Evolutionary conservation across 2,888 invertebrate species (phyloP).

Genomic region (Andrena flavipes): DNA sequence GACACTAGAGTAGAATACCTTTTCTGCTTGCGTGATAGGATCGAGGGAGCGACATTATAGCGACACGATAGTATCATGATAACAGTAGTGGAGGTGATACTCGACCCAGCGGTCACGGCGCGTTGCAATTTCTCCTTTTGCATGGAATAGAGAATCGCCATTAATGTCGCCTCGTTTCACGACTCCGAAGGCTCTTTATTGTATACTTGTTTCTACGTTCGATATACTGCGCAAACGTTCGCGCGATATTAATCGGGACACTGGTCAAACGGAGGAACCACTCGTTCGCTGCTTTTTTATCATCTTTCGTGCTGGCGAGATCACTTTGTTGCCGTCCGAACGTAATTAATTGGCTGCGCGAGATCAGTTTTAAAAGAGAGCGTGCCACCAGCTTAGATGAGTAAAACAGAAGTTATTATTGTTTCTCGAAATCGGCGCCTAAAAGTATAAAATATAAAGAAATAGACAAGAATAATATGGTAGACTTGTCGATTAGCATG

Average conservation of each 20-base stretch:
- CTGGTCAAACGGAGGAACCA: slow-evolving; percentile 29
- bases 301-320: neutral
- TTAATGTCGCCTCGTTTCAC: slow-evolving; percentile 48
- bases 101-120: neutral
- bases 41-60: slow-evolving; percentile 43
- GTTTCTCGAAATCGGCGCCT: no score
- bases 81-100: slow-evolving; percentile 1
- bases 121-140: slow-evolving; percentile 13
- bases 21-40: slow-evolving; percentile 60
- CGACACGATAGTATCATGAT: neutral
- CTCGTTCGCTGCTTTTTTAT: neutral
- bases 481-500: no score
- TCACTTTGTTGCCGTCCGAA: neutral
- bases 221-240: slow-evolving; percentile 26
- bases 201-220: slow-evolving; percentile 44
- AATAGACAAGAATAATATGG: no score
- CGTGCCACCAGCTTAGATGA: no score
- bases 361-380: no score
- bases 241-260: slow-evolving; percentile 37
- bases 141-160: slow-evolving; percentile 40
- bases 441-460: no score
- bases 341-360: no score
- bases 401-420: no score
- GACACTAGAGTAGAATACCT: slow-evolving; percentile 48
- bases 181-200: slow-evolving; percentile 38